phyloP scores from a whole-genome alignment of 2,888 invertebrate species.

The Acleris emargana region DNA sequence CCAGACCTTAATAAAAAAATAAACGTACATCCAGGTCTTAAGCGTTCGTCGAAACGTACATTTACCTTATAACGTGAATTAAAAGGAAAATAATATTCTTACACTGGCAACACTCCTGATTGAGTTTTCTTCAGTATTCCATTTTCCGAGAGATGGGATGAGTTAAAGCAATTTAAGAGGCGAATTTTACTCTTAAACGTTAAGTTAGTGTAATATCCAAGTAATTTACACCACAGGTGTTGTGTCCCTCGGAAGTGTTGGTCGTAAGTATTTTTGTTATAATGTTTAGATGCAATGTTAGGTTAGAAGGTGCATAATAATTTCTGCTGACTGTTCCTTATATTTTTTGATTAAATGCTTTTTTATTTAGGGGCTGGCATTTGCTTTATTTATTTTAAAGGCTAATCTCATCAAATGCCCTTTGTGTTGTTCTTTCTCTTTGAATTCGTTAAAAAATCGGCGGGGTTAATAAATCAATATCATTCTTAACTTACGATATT shows the following conservation, averaged over 20 bases:
- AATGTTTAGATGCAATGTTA: conserved; percentile 59
- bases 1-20: no score
- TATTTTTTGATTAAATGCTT: conserved; percentile 66
- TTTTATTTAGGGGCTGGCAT: conserved; percentile 73
- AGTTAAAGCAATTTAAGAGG: conserved; percentile 11
- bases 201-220: conserved; percentile 21
- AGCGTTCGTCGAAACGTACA: no score
- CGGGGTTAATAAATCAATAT: conserved; percentile 33
- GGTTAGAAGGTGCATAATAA: conserved; percentile 76
- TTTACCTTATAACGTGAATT: no score
- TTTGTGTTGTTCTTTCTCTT: conserved; percentile 32
- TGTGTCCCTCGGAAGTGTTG: conserved; percentile 36
- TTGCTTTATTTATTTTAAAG: conserved; percentile 68
- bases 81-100: not conserved
- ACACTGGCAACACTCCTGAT: conserved; percentile 10
- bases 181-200: conserved; percentile 17
- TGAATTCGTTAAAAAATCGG: conserved; percentile 16
- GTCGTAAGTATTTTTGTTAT: conserved; percentile 64
- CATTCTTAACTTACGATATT: conserved; percentile 14
- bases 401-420: conserved; percentile 40
- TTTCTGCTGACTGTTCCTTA: conserved; percentile 74
- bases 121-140: conserved; percentile 29
- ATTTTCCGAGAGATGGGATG: conserved; percentile 26
- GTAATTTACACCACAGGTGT: conserved; percentile 8
- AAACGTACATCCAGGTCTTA: no score